Base-by-base conservation (phyloP, 1,140 invertebrate species). In the Reticulitermes speratus region DNA sequence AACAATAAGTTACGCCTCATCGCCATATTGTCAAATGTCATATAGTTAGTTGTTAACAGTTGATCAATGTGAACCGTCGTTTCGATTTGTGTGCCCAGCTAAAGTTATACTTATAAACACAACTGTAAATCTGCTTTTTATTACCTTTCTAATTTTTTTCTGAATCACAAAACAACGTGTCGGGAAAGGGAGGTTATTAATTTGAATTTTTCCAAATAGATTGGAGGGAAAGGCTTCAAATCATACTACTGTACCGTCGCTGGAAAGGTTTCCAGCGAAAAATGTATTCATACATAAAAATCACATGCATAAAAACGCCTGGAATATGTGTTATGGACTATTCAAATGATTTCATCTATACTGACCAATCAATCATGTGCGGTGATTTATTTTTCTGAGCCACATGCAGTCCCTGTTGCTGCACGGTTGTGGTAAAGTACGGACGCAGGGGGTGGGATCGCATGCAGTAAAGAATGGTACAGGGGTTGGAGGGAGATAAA, bases 91-190 rank as follows among this genome's bases (percentile, higher is more conserved):
- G 14, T 55, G 52, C 19, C 14, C 19, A 55, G 1, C 52, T 55
- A 14, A 19, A 75, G 14, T n/a, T 30, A 75, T 25, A 75, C n/a
- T 8, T 75, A 75, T 30, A 75, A 30, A 75, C 65, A 75, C 25
- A 75, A 75, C 25, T 75, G 65, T 30, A 55, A 55, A 55, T 21
- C 52, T 19, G 1, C n/a, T 75, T n/a, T 30, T 25, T 75, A 75
- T 25, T 11, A 30, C 65, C 25, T 25, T 6, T 75, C 1, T 75
- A 75, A 75, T 75, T 19, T 75, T 75, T 75, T n/a, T 75, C n/a
- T 75, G 65, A 75, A 75, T 75, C 65, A 75, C 65, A 30, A 75
- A 75, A 75, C n/a, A 75, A 75, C 16, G 65, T 75, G n/a, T 75
- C n/a, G 25, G n/a, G 25, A 75, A 25, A 75, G n/a, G 14, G 14